Evolutionary conservation across 2,797 vertebrate genomes (phyloP), one percentile per base, ranked within the genome.

Genomic region (Notoglanidium macrostoma): DNA sequence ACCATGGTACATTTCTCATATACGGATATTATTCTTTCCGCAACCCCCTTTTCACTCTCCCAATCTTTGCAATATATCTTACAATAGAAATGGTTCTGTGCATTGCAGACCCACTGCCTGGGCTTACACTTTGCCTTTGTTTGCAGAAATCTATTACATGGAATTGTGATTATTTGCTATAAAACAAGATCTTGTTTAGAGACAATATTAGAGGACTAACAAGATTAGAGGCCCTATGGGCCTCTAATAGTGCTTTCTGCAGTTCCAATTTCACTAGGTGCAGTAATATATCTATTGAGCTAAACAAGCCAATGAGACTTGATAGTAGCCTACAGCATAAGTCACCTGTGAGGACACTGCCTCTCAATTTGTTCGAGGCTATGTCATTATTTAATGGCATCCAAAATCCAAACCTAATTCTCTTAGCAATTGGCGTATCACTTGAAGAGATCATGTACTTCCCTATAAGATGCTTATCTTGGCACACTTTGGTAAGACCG

Each of bases 401-500:
- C 11, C 44, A 32, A 29, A 51, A 57, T 35, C 7, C 61, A 67
- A 79, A 46, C 12, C 23, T 11, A 74, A 74, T 85, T 29, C 54
- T 57, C 19, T 72, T 5, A 57, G 51, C 23, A 49, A n/a, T 49
- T 70, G 63, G 51, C 70, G 74, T 40, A 74, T 32, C 61, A 49
- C 67, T 8, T 87, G 40, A 55, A 2, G 59, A 40, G 32, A 40
- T 55, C 85, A 46, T 46, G 8, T 51, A 14, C 23, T 55, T 49
- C 3, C 10, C 51, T 63, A 46, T 79, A 0, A 80, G 14, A 21
- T 86, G 49, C 70, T 86, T 12, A 86, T 57, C 51, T 68, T 86
- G 74, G 61, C 74, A 85, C 26, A 55, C 35, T 73, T 57, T 59
- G 26, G 29, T 11, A 78, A 74, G 12, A 73, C 19, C 54, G 44